Evolutionary conservation across 2,888 invertebrate genomes (phyloP), one percentile per base, ranked within the genome.

Genomic region (Dexiosoma caninum): DNA sequence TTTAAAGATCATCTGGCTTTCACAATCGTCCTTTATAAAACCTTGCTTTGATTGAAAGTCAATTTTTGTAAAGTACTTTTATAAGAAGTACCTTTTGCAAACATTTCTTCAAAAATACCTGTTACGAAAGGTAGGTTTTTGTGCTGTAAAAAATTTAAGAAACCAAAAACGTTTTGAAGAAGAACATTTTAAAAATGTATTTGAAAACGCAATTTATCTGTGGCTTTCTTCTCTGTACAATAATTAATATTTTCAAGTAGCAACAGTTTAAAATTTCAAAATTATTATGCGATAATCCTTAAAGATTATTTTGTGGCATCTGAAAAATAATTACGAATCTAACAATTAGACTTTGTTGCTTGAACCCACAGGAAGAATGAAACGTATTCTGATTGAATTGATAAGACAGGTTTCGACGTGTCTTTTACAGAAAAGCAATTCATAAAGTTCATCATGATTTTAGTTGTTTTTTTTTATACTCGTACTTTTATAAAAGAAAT

Each of bases 351-450:
- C 21, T 42, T 53, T 35, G 23, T 51, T 60, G 12, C 27, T n/a
- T 23, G 10, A 46, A 66, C 40, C 40, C n/a, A 30, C 23, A 30
- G 14, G 27, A 51, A 27, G 30, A 30, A 30, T 1, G 27, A 23
- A 46, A 30, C 8, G 30, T 14, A 30, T 42, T 49, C 23, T 49
- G 81, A 81, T 77, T 16, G 27, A 51, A 67, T 49, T 71, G 81
- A 81, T 81, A 77, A 57, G 77, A 51, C 81, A 81, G 77, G 77
- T 81, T 81, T 78, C 40, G 60, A 81, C 67, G 77, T 77, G 81
- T 77, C 57, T 71, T 59, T 27, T 40, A 46, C 37, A 21, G 23
- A 64, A 70, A 16, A 49, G 30, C 49, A 57, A 46, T 59, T 35
- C 19, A 49, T 27, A 37, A 37, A 10, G 6, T 40, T 53, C 30